These are phyloP conservation scores for Hiodon tergisus DNA, from an alignment of 2,113 vertebrate genomes.

Conservation along the genomic window DNA sequence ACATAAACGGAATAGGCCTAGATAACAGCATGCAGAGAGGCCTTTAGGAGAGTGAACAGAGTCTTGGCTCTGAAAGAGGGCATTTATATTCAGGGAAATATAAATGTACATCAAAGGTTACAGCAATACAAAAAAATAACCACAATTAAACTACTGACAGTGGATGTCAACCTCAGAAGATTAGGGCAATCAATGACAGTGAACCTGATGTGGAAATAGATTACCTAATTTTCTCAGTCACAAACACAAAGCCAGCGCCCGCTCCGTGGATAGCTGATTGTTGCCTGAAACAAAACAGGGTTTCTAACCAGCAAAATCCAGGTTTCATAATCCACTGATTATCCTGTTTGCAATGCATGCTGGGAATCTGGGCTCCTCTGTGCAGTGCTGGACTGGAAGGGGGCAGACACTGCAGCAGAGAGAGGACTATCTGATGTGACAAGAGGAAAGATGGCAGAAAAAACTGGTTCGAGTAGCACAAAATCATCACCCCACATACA, in stretches of 20 bases:
- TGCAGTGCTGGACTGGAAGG: background rate
- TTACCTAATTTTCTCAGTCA: background rate
- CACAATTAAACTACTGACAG: background rate
- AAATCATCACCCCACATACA: background rate
- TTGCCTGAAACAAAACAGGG: constrained; percentile 9
- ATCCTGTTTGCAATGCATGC: constrained; percentile 17
- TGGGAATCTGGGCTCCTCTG: constrained; percentile 11
- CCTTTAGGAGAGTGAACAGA: background rate
- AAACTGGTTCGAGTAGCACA: background rate
- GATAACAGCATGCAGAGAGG: background rate
- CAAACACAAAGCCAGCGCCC: background rate
- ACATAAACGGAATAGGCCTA: constrained; percentile 3
- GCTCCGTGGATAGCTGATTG: constrained; percentile 6
- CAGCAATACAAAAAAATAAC: background rate
- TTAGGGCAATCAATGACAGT: background rate
- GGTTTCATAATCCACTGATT: constrained; percentile 16
- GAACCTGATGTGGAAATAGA: background rate
- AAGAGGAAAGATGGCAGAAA: background rate
- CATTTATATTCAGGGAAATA: background rate
- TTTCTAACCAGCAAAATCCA: constrained; percentile 16
- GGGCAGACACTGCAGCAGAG: constrained; percentile 4
- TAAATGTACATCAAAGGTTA: background rate
- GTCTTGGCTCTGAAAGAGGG: background rate
- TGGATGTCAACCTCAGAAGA: background rate
- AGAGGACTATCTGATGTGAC: constrained; percentile 17